These are phyloP conservation scores for Tetropium fuscum DNA, from an alignment of 2,888 invertebrate genomes.

Conservation along the genomic window DNA sequence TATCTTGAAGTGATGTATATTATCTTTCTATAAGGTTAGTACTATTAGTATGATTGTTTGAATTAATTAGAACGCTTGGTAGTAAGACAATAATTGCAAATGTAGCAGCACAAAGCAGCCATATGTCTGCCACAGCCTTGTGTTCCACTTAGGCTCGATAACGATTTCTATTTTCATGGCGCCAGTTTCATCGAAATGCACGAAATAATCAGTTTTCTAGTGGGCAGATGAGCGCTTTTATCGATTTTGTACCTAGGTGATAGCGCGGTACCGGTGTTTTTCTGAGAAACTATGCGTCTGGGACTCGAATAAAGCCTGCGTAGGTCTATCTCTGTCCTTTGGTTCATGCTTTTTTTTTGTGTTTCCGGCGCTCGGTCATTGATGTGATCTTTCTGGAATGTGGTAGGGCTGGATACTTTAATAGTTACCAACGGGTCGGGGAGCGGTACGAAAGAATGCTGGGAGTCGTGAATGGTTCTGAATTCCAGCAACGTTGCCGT, in stretches of 20 bases:
- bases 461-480: conserved; percentile 66
- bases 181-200: neutral
- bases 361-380: conserved; percentile 66
- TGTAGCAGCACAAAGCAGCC: conserved; percentile 47
- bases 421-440: conserved; percentile 51
- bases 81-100: conserved; percentile 6
- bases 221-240: conserved; percentile 10
- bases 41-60: neutral
- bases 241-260: conserved; percentile 23
- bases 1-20: too few species aligned
- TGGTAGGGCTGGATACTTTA: conserved; percentile 62
- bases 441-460: conserved; percentile 63
- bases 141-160: conserved; percentile 42
- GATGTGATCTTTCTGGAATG: conserved; percentile 67
- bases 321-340: conserved; percentile 52
- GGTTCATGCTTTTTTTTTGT: conserved; percentile 55
- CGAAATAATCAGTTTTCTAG: conserved; percentile 14
- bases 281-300: conserved; percentile 55
- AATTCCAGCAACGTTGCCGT: conserved; percentile 58
- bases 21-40: conserved; percentile 35
- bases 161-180: conserved; percentile 32
- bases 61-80: neutral
- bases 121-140: conserved; percentile 52
- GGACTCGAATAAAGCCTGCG: conserved; percentile 43
- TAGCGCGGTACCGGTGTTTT: conserved; percentile 41